These are phyloP conservation scores for Tragelaphus oryx DNA, from an alignment of 2,797 vertebrate species.

Conservation along the genomic window DNA sequence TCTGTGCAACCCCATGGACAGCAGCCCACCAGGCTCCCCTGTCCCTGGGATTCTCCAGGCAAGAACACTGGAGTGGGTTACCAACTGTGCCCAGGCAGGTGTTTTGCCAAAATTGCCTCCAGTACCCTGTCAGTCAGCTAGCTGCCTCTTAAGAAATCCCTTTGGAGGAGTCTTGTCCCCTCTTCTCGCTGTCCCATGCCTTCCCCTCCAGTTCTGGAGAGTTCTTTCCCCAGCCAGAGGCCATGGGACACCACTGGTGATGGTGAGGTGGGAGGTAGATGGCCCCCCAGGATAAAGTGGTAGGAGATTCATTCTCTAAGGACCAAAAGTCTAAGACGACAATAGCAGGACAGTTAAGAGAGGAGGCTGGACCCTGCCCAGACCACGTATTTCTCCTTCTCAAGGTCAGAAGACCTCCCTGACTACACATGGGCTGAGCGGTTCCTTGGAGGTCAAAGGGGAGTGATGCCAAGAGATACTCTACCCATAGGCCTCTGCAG, in stretches of 20 bases:
- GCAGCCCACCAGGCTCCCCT: too few species aligned
- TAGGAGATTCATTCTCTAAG: background rate
- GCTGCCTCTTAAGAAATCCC: background rate
- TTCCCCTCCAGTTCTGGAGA: background rate
- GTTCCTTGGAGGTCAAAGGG: background rate
- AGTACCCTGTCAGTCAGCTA: too few species aligned
- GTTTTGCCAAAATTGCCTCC: background rate
- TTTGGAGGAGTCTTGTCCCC: background rate
- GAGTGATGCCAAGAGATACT: background rate
- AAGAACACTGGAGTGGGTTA: too few species aligned
- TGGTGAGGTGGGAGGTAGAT: background rate
- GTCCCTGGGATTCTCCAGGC: too few species aligned
- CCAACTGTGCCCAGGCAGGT: too few species aligned
- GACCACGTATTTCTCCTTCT: background rate
- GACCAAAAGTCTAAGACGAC: background rate
- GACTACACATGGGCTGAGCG: background rate
- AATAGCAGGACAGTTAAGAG: background rate
- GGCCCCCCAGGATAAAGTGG: background rate
- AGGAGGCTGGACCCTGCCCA: background rate
- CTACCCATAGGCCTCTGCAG: background rate
- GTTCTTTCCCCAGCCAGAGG: background rate
- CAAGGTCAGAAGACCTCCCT: background rate
- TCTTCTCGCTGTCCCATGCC: background rate
- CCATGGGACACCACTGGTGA: rapidly evolving
- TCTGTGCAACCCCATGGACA: too few species aligned